Evolutionary conservation across 2,888 invertebrate species (phyloP), one percentile per base, ranked within the genome.

Genomic region (Calliopum simillimum): DNA sequence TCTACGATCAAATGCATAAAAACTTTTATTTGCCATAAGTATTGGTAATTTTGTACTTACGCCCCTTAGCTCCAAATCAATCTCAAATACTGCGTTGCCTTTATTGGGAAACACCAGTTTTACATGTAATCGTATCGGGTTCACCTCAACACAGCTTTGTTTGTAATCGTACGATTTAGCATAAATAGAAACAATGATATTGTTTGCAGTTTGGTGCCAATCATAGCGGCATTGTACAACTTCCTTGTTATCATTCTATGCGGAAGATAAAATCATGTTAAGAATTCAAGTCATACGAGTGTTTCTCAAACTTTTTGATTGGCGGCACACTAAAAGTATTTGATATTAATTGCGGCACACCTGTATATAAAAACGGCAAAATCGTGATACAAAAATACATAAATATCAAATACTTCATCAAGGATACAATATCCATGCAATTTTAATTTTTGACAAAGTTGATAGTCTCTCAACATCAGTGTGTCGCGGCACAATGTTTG

Each of bases 151-250:
- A 68, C 83, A 87, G 72, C 95, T 95, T 70, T 89, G 84, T 19
- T 89, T 88, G 12, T 97, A 96, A 77, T 95, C 91, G 81, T 96
- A 94, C 77, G 94, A 91, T 87, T 98, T 98, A 1, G 95, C 94
- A 86, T 95, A 99, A 56, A 98, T 90, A 47, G 97, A 93, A 62
- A 98, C 90, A 71, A 94, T 93, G 0, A 98, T 94, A 83, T 90
- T 89, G 0, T 91, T 89, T 0, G 91, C 92, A 0, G 98, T 98
- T 88, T 99, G 98, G 87, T 98, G 96, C 94, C 97, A 97, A 84
- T 99, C 98, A 89, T 94, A 92, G 25, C 97, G 90, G 82, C 98
- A 98, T 70, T 91, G 88, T 1, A 90, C 87, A 5, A 87, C 87
- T 59, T 88, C 89, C 62, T 88, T 88, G 70, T 89, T 86, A 3